phyloP scores from a whole-genome alignment of 2,888 invertebrate species.

The Adelphocoris suturalis region DNA sequence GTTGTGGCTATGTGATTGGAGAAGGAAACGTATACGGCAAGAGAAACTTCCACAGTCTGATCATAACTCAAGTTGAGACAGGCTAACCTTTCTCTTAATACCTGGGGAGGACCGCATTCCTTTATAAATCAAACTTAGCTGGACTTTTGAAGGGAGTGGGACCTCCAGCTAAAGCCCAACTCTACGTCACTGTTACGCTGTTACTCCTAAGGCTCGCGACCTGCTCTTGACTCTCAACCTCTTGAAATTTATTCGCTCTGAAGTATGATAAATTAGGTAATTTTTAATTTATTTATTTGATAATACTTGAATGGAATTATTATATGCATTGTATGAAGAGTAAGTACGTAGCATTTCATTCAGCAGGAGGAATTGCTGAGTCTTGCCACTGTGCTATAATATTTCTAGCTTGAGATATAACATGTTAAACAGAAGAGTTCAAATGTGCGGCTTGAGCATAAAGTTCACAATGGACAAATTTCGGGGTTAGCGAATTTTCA shows the following conservation, averaged over 20 bases:
- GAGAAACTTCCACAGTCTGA: conserved; percentile 46
- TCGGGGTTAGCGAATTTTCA: too few species aligned
- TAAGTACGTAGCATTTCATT: too few species aligned
- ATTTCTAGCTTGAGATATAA: too few species aligned
- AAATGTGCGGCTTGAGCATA: too few species aligned
- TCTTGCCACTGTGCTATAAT: too few species aligned
- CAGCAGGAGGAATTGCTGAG: too few species aligned
- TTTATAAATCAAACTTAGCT: conserved; percentile 63
- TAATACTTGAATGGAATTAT: too few species aligned
- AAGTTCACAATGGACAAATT: too few species aligned
- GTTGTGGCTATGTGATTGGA: conserved; percentile 30
- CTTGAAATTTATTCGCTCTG: background rate
- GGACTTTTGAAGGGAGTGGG: conserved; percentile 33
- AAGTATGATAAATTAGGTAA: too few species aligned
- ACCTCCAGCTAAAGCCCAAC: background rate
- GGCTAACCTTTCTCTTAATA: conserved; percentile 65
- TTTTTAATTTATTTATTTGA: too few species aligned
- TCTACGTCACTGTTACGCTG: conserved; percentile 40
- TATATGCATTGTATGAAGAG: too few species aligned
- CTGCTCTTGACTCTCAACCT: background rate
- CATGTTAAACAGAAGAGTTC: too few species aligned
- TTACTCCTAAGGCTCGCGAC: background rate
- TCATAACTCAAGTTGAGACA: conserved; percentile 64
- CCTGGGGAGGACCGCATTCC: conserved; percentile 60
- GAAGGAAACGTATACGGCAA: background rate